Conservation (phyloP, 92 coral and sea anemone genomes). For the Palythoa caribaeorum region DNA sequence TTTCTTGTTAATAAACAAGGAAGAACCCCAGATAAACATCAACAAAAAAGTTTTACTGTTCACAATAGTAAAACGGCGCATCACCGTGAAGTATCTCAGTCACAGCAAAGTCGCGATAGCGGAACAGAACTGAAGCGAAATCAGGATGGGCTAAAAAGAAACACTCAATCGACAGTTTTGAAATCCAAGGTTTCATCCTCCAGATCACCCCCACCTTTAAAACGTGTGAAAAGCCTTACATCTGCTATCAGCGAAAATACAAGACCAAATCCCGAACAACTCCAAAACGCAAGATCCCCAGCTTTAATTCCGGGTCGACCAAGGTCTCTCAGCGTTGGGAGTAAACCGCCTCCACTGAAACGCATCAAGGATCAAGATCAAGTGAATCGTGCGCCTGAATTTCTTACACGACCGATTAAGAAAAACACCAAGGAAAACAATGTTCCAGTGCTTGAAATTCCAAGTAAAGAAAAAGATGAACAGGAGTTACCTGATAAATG, state of each 20-base stretch:
- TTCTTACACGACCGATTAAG: background rate
- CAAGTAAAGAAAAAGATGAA: conserved; percentile 5
- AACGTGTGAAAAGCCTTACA: conserved; percentile 3
- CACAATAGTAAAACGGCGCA: background rate
- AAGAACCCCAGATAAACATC: conserved; percentile 4
- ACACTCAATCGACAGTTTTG: background rate
- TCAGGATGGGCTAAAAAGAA: background rate
- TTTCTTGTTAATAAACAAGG: background rate
- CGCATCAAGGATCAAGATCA: conserved; percentile 23
- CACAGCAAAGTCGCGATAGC: background rate
- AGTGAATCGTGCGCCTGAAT: background rate
- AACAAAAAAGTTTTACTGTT: background rate
- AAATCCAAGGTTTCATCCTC: background rate
- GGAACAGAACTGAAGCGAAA: background rate
- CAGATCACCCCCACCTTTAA: conserved; percentile 26
- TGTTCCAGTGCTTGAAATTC: background rate
- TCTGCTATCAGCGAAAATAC: background rate
- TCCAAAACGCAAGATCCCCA: conserved; percentile 14
- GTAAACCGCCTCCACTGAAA: conserved; percentile 31
- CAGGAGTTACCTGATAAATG: conserved; percentile 49
- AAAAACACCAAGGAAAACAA: background rate
- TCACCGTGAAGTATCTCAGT: background rate
- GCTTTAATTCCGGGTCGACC: background rate
- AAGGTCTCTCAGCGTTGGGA: conserved; percentile 25
- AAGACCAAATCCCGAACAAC: conserved; percentile 2